Percentiles rank a stretch among this genome's conserved stretches.
These are phyloP conservation scores for Idaea aversata DNA, from an alignment of 2,888 invertebrate genomes.

Conservation along the genomic window DNA sequence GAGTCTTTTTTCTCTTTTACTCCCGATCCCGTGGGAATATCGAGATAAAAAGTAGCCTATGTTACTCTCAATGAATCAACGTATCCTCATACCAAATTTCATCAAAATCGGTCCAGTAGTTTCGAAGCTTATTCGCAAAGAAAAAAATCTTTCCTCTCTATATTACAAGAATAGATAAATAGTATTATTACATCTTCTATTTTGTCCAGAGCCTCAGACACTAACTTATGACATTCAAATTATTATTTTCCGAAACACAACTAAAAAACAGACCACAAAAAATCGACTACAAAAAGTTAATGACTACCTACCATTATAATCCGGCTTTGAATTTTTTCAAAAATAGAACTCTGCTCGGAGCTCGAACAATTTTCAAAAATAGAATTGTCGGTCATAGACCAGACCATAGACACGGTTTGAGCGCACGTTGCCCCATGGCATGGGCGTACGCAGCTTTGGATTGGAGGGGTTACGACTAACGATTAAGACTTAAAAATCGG, in stretches of 20 bases:
- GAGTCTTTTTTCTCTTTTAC: too few relatives aligned
- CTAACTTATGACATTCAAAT: background rate
- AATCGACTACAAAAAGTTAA: background rate
- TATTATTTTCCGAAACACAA: background rate
- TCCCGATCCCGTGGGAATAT: too few relatives aligned
- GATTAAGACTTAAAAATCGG: too few relatives aligned
- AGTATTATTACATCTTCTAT: too few relatives aligned
- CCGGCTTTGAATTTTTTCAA: constrained; percentile 3
- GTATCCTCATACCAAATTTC: too few relatives aligned
- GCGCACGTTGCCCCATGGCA: background rate
- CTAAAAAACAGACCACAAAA: background rate
- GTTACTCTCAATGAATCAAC: too few relatives aligned
- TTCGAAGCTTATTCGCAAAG: too few relatives aligned
- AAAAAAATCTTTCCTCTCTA: too few relatives aligned
- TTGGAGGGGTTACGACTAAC: background rate
- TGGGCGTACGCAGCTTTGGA: background rate
- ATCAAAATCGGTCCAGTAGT: too few relatives aligned
- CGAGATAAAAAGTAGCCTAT: too few relatives aligned
- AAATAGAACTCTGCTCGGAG: background rate
- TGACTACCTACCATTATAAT: background rate
- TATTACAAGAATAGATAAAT: too few relatives aligned
- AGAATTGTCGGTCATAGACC: background rate
- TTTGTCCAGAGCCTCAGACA: too few relatives aligned
- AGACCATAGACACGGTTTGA: background rate
- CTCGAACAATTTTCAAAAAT: background rate